Base-by-base conservation (phyloP, 2,888 invertebrate species). In the Sisyra nigra region DNA sequence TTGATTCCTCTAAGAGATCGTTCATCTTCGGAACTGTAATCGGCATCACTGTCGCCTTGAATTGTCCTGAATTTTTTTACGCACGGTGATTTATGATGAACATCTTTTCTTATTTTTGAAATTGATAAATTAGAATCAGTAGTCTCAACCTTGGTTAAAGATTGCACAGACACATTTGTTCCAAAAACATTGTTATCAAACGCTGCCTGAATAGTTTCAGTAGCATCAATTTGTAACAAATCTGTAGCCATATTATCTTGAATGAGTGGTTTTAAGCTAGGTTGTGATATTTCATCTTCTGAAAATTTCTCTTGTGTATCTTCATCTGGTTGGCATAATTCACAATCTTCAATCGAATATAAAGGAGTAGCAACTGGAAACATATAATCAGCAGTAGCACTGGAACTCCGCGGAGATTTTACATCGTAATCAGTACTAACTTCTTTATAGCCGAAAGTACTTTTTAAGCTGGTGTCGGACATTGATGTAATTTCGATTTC, bases 21-120 rank as follows among this genome's bases (percentile, higher is more conserved):
- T 54, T 54, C 53, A 30, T 52, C 51, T 45, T 62, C 61, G 3
- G 62, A 61, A 52, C 61, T 62, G 5, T 57, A 37, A 48, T 62
- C 61, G 8, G 56, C 56, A 41, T 61, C 59, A 44, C 53, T 55
- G 41, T 52, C 55, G 15, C 51, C 41, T 47, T 54, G 56, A 44
- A 48, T 36, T 14, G 44, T 41, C 41, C 46, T 47, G n/a, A 49
- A 34, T 31, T 48, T 47, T 14, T 49, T 43, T 40, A 43, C 44
- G 33, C 42, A 42, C 40, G 45, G 42, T 32, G 46, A 34, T 42
- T 45, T 42, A 7, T 11, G 7, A 40, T 18, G 31, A 34, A 29
- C n/a, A 36, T 32, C 11, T 44, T 36, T 17, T 41, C 44, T 39
- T 40, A 30, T 10, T 32, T 48, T 33, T 34, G 13, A 32, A 48